phyloP scores from a whole-genome alignment of 2,888 invertebrate species.

The Apodemia duryi region DNA sequence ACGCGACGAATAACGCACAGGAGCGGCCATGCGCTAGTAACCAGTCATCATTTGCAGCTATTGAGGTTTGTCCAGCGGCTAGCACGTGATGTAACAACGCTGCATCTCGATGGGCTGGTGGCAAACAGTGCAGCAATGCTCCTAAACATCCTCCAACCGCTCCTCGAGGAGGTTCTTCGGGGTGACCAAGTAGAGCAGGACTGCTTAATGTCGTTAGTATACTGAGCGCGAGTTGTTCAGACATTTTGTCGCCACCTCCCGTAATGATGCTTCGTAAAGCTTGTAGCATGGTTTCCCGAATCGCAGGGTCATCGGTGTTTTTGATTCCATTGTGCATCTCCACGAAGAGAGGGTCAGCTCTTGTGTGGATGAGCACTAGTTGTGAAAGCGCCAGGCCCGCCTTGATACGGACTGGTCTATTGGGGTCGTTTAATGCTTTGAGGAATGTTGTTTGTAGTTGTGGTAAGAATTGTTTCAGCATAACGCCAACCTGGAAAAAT shows the following conservation, averaged over 20 bases:
- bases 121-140: conserved; percentile 87
- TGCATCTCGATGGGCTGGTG: conserved; percentile 85
- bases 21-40: conserved; percentile 89
- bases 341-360: conserved; percentile 96
- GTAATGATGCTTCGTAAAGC: conserved; percentile 91
- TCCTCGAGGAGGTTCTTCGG: conserved; percentile 89
- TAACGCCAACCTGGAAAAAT: conserved; percentile 87
- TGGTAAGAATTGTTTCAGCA: conserved; percentile 98
- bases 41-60: conserved; percentile 76
- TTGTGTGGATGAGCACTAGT: conserved; percentile 93
- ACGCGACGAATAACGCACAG: conserved; percentile 89
- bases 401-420: conserved; percentile 91
- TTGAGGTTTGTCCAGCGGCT: conserved; percentile 63
- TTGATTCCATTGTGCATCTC: conserved; percentile 94
- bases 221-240: conserved; percentile 86
- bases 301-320: conserved; percentile 89
- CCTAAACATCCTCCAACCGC: conserved; percentile 93
- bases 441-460: conserved; percentile 99
- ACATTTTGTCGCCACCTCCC: conserved; percentile 93
- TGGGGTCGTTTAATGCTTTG: conserved; percentile 94
- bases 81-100: conserved; percentile 88
- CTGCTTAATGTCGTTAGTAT: conserved; percentile 84
- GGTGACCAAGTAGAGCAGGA: conserved; percentile 81
- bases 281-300: conserved; percentile 94
- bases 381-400: conserved; percentile 93